Conservation (phyloP, 1,140 invertebrate species). For the Drosophila fuyamai region DNA sequence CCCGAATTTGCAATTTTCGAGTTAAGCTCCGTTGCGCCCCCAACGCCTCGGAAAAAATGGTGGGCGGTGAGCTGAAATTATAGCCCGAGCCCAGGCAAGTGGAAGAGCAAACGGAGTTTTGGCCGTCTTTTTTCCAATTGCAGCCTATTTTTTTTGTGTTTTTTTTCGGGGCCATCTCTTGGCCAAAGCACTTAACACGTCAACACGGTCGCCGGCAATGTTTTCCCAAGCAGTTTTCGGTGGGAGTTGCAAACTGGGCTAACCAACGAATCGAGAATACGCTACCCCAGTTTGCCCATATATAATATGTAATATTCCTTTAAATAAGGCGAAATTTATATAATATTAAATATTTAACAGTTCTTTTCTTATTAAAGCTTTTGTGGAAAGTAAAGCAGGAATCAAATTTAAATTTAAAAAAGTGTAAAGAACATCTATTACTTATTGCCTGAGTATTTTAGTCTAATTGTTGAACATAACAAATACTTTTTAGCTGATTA, state of each 20-base stretch:
- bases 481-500: too few species aligned
- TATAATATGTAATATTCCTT: too few species aligned
- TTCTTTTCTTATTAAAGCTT: not conserved
- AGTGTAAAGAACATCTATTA: too few species aligned
- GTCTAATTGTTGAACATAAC: too few species aligned
- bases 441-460: too few species aligned
- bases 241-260: not conserved
- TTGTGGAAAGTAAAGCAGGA: too few species aligned
- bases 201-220: constrained; percentile 58
- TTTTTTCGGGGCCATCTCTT: constrained; percentile 43
- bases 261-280: not conserved
- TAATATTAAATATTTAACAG: too few species aligned
- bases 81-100: constrained; percentile 37
- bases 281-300: not conserved
- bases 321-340: not conserved
- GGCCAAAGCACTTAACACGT: constrained; percentile 74
- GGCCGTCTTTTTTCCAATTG: constrained; percentile 14
- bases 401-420: too few species aligned
- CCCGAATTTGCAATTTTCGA: constrained; percentile 82
- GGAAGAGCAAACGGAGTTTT: constrained; percentile 36
- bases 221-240: constrained; percentile 56
- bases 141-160: constrained; percentile 1
- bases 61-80: constrained; percentile 47
- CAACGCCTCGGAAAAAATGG: constrained; percentile 46
- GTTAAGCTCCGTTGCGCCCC: constrained; percentile 70